A percentile compares a stretch with the other conserved stretches of the same genome.
Conservation (phyloP, 2,888 invertebrate genomes). For the Habrosyne pyritoides region DNA sequence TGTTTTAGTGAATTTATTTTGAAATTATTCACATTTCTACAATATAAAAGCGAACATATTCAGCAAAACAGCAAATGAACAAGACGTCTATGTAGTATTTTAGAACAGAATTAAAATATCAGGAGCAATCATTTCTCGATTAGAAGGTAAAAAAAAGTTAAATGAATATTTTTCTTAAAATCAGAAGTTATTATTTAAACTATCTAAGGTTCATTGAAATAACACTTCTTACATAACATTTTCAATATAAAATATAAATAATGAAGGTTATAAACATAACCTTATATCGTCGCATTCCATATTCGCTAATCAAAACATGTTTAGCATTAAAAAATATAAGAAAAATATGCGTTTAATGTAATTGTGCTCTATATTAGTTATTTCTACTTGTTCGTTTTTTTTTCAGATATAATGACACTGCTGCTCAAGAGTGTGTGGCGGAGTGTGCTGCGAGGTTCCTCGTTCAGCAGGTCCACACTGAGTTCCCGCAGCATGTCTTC, state of each 20-base stretch:
- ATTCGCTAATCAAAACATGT: background rate
- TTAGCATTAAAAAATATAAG: no score
- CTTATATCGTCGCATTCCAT: background rate
- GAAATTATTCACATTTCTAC: background rate
- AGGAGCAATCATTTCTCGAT: background rate
- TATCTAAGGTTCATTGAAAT: background rate
- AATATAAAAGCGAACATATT: background rate
- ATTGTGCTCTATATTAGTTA: no score
- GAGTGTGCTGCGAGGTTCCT: conserved; percentile 43
- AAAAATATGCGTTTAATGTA: no score
- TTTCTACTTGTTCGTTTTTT: background rate
- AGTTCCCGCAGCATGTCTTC: conserved; percentile 52
- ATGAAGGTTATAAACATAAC: background rate
- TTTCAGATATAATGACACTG: conserved; percentile 53
- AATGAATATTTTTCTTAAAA: background rate
- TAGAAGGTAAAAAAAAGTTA: background rate
- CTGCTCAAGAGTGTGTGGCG: conserved; percentile 58
- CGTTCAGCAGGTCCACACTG: conserved; percentile 43
- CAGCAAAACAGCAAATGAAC: background rate
- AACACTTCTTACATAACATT: background rate
- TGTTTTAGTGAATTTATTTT: background rate
- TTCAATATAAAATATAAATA: background rate
- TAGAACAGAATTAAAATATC: background rate
- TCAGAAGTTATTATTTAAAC: background rate
- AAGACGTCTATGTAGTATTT: background rate